Percentiles rank a stretch among this genome's conserved stretches.
Evolutionary conservation across 2,797 vertebrate species (phyloP).

Genomic region (Pseudopleuronectes americanus): DNA sequence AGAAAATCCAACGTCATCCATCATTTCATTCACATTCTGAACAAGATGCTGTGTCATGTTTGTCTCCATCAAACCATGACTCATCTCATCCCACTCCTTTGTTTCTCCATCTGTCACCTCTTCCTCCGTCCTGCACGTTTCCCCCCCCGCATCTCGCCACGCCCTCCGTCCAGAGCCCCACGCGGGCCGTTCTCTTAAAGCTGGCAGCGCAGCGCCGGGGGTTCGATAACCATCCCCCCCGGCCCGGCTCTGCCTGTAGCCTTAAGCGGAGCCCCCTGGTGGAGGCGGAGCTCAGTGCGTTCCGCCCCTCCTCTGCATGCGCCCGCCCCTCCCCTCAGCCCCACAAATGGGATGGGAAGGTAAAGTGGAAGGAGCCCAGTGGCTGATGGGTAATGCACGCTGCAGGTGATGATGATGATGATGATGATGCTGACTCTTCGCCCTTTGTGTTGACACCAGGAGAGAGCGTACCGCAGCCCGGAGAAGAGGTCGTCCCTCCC

Average conservation of each 20-base stretch:
- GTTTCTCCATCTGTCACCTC: background rate
- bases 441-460: constrained; percentile 74
- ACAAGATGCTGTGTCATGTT: background rate
- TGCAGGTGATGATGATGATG: background rate
- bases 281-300: constrained; percentile 79
- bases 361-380: constrained; percentile 39
- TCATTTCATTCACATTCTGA: no score
- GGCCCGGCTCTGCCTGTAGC: constrained; percentile 87
- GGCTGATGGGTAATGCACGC: background rate
- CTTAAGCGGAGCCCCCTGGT: constrained; percentile 82
- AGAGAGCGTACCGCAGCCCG: constrained; percentile 89
- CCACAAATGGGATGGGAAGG: constrained; percentile 66
- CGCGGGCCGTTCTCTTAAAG: constrained; percentile 72
- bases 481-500: constrained; percentile 94
- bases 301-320: constrained; percentile 83
- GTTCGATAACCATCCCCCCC: constrained; percentile 71
- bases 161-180: constrained; percentile 69
- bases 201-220: constrained; percentile 69
- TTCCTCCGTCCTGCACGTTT: no score
- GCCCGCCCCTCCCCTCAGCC: constrained; percentile 65
- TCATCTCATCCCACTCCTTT: background rate
- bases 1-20: background rate
- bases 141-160: background rate
- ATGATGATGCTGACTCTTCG: background rate
- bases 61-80: background rate